Percentiles rank a stretch among this genome's conserved stretches.
Conservation (phyloP, 2,113 vertebrate genomes). For the Ophthalmolycus amberensis region DNA sequence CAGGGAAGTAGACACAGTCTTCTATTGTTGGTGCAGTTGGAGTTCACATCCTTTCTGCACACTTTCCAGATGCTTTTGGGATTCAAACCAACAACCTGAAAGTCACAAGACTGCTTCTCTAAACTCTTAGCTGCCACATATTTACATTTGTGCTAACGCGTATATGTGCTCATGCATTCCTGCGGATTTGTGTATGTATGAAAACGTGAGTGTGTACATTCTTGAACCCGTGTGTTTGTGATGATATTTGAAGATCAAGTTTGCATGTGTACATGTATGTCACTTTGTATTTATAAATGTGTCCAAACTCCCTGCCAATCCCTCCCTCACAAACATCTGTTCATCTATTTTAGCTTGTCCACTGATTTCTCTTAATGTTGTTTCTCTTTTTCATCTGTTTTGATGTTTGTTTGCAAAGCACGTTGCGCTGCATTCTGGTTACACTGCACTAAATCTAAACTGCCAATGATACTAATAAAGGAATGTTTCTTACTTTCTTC, state of each 20-base stretch:
- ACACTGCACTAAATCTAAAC: neutral
- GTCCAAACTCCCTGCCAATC: neutral
- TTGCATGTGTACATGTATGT: neutral
- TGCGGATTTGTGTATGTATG: neutral
- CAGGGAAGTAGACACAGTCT: neutral
- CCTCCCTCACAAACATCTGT: slow-evolving; percentile 1
- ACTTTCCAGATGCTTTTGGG: slow-evolving; percentile 21
- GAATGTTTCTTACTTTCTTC: too few relatives aligned
- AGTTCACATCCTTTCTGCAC: neutral
- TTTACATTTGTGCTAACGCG: neutral
- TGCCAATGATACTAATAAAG: neutral
- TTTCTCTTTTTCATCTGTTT: neutral
- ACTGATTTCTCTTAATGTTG: neutral
- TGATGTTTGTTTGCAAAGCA: neutral
- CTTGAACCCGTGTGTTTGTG: slow-evolving; percentile 4
- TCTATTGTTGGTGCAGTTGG: neutral
- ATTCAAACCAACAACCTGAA: slow-evolving; percentile 15
- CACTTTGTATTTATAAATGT: neutral
- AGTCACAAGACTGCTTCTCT: slow-evolving; percentile 5
- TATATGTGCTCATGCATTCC: neutral
- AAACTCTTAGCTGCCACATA: slow-evolving; percentile 14
- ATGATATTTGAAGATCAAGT: neutral
- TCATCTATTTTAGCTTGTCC: neutral
- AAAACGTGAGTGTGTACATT: neutral
- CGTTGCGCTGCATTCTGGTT: neutral